These are phyloP conservation scores for Ptychochromis oligacanthus DNA, from an alignment of 2,113 vertebrate genomes.

Conservation along the genomic window DNA sequence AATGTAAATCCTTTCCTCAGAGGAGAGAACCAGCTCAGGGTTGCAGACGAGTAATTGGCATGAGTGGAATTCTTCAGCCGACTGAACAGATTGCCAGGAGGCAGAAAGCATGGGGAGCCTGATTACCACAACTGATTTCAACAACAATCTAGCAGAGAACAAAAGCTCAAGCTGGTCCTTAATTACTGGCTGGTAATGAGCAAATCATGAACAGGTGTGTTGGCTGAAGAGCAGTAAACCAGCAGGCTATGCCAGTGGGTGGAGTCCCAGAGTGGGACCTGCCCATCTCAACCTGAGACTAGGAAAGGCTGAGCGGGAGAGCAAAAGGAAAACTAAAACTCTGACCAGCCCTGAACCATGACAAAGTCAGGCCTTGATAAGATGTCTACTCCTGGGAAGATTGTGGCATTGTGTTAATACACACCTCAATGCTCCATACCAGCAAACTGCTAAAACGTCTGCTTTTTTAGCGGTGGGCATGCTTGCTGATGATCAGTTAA, in stretches of 20 bases:
- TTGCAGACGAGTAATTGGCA: background rate
- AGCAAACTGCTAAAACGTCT: too few species aligned
- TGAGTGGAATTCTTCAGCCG: rapidly evolving
- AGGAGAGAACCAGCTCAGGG: background rate
- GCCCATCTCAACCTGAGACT: background rate
- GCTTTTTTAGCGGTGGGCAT: too few species aligned
- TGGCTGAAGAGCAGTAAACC: background rate
- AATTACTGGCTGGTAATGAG: background rate
- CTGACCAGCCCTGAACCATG: background rate
- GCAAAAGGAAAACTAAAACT: background rate
- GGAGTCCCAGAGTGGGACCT: background rate
- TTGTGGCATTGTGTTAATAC: too few species aligned
- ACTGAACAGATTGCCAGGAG: background rate
- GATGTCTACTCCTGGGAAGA: too few species aligned
- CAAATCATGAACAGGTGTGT: background rate
- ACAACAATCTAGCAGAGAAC: background rate
- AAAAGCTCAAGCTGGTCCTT: background rate
- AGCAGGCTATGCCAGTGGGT: background rate
- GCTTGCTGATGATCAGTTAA: too few species aligned
- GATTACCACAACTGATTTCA: background rate
- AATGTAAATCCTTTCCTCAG: background rate
- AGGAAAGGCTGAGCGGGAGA: background rate
- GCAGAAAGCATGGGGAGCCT: background rate
- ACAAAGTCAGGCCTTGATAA: too few species aligned
- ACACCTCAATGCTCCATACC: too few species aligned